A percentile compares a stretch with the other conserved stretches of the same genome.
phyloP scores from a whole-genome alignment of 2,113 vertebrate genomes.

The Paradoxurus hermaphroditus region DNA sequence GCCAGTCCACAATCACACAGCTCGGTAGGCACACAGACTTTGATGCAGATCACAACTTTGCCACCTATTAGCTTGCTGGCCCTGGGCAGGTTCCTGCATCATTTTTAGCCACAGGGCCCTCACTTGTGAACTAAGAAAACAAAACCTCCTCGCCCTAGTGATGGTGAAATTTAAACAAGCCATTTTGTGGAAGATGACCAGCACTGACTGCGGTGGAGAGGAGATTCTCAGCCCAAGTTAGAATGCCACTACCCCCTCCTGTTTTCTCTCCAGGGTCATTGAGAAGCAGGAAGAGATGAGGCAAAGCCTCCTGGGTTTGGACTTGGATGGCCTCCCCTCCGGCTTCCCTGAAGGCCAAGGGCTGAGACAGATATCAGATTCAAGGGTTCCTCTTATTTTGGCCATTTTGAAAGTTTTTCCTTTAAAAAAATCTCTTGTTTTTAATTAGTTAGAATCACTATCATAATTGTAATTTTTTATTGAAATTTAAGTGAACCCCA shows the following conservation, averaged over 20 bases:
- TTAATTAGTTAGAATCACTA: not conserved
- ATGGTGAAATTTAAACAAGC: not conserved
- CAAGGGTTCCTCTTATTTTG: not conserved
- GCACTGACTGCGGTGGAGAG: accelerated
- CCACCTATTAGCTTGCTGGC: not conserved
- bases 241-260: not conserved
- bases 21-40: not conserved
- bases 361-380: not conserved
- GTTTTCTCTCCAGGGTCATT: too few relatives aligned
- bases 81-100: not conserved
- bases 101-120: not conserved
- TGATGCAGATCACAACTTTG: not conserved
- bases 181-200: not conserved
- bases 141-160: not conserved
- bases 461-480: not conserved
- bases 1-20: accelerated
- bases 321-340: not conserved
- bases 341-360: not conserved
- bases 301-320: not conserved
- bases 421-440: conserved; percentile 22
- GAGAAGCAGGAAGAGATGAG: not conserved
- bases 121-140: not conserved
- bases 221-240: not conserved
- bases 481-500: not conserved
- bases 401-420: not conserved